Conservation (phyloP, 2,113 vertebrate species). For the Scomber japonicus region DNA sequence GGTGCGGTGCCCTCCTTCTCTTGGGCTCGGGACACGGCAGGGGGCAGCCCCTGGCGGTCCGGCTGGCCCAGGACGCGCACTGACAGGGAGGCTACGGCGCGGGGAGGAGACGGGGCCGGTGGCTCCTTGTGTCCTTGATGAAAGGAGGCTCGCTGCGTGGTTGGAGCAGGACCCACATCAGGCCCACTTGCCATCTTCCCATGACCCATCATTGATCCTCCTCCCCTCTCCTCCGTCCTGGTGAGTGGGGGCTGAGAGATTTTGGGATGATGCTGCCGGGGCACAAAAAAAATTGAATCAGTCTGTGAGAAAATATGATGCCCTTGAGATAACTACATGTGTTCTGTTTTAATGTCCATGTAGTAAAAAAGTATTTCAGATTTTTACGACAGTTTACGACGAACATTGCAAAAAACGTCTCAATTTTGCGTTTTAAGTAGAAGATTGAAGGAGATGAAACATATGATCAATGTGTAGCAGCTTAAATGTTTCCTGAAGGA, state of each 20-base stretch:
- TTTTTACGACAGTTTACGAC: background rate
- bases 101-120: slow-evolving; percentile 80
- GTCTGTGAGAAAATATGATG: background rate
- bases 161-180: slow-evolving; percentile 45
- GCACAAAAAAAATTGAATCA: slow-evolving; percentile 7
- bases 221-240: slow-evolving; percentile 60
- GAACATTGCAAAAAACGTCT: background rate
- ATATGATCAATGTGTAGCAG: background rate
- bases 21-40: slow-evolving; percentile 69
- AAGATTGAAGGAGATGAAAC: background rate
- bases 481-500: background rate
- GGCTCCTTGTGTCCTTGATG: slow-evolving; percentile 76
- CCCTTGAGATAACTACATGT: background rate
- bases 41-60: slow-evolving; percentile 77
- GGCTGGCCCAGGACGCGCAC: slow-evolving; percentile 85
- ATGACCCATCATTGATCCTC: slow-evolving; percentile 35
- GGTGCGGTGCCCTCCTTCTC: slow-evolving; percentile 79
- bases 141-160: slow-evolving; percentile 69
- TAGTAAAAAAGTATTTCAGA: background rate
- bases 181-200: slow-evolving; percentile 41
- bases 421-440: background rate
- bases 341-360: background rate
- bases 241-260: slow-evolving; percentile 51
- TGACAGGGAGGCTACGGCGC: slow-evolving; percentile 85
- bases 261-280: slow-evolving; percentile 57